Conservation (phyloP, 1,140 invertebrate genomes). For the Caenorhabditis latens region DNA sequence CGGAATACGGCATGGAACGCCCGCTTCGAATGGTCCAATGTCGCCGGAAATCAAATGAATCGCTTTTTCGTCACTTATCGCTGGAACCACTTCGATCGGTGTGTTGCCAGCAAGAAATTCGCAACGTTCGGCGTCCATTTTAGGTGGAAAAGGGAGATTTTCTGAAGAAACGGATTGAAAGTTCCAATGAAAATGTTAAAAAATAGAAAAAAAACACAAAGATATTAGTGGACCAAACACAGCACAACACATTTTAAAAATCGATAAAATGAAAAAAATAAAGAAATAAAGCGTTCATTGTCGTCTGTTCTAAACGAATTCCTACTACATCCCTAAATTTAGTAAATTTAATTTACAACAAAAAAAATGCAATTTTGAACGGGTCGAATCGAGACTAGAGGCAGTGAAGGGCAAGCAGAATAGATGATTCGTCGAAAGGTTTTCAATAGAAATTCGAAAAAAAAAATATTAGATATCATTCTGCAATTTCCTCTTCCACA, state of each 20-base stretch:
- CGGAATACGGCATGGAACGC: conserved; percentile 20
- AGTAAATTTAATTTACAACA: background rate
- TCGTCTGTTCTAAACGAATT: background rate
- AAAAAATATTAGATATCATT: background rate
- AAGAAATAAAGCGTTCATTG: conserved; percentile 9
- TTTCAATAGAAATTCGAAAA: background rate
- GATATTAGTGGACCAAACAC: background rate
- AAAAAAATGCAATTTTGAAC: background rate
- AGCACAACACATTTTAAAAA: background rate
- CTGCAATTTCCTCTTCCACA: conserved; percentile 18
- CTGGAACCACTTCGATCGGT: conserved; percentile 7
- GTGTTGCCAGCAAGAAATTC: conserved; percentile 18
- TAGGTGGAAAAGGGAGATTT: too few relatives aligned
- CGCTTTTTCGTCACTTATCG: background rate
- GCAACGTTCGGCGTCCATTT: conserved; percentile 35
- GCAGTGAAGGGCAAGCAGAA: conserved; percentile 34
- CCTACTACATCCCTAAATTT: background rate
- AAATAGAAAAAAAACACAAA: background rate
- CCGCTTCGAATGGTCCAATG: conserved; percentile 58
- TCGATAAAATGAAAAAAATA: background rate
- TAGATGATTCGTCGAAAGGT: background rate
- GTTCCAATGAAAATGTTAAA: background rate
- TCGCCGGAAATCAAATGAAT: conserved; percentile 55
- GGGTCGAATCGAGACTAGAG: background rate
- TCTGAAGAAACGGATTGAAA: background rate